Evolutionary conservation across 2,888 invertebrate genomes (phyloP), one percentile per base, ranked within the genome.

Genomic region (Tenthredo mesomela): DNA sequence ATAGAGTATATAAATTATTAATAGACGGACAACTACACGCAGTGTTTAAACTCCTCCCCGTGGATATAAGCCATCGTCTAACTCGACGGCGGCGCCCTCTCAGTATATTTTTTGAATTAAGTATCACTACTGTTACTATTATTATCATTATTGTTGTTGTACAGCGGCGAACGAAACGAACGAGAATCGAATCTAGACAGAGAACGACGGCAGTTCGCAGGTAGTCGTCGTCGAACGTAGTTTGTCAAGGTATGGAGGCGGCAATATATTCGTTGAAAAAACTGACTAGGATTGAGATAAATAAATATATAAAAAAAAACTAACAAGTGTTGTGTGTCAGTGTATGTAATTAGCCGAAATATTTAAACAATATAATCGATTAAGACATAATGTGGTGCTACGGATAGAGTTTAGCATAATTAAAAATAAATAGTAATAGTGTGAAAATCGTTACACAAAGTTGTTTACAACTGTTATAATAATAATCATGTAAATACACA

Each of bases 191-290:
- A 21, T 37, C 43, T 37, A 50, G 50, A 50, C 77, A 18, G 84
- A 2, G 71, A n/a, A 21, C 61, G 61, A 15, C 70, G 50, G 33
- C 82, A 85, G 84, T 85, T 40, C 54, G 84, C 84, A 85, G 84
- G 84, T 85, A 85, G 40, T 67, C 70, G 40, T 67, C 70, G 77
- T 77, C 47, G 77, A 54, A 25, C 77, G 77, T 29, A 21, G 54
- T 54, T 40, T 18, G 33, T 67, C 12, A 18, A 33, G 33, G 25
- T 67, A 67, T 33, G 33, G 29, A 33, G 12, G 67, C 29, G 15
- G 29, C 12, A 67, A 67, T 33, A 67, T 33, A 33, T 25, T 67
- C 67, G 67, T 33, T 9, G 43, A 2, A 73, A 73, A 73, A 43
- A 43, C 21, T 4, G 73, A 43, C 9, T 37, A 18, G 12, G 73